These are phyloP conservation scores for Pachyuromys duprasi DNA, from an alignment of 2,797 vertebrate genomes.

Conservation along the genomic window DNA sequence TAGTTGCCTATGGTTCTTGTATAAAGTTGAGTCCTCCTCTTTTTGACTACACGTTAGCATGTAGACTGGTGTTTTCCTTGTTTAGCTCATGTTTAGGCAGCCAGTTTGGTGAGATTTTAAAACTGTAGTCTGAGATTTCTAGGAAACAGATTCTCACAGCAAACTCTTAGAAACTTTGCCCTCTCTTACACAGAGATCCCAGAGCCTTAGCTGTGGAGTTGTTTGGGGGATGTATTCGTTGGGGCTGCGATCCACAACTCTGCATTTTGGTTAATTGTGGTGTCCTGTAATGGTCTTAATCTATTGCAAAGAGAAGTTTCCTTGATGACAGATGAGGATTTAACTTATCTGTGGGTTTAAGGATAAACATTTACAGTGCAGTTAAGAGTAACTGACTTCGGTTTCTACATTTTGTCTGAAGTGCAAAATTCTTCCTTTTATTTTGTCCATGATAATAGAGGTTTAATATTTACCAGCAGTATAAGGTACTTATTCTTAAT, in stretches of 20 bases:
- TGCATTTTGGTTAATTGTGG: neutral
- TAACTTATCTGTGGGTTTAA: neutral
- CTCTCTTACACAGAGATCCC: too few relatives aligned
- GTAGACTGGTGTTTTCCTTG: neutral
- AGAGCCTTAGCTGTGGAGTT: neutral
- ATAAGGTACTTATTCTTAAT: too few relatives aligned
- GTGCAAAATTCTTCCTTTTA: neutral
- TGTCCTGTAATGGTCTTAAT: neutral
- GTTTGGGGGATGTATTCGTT: neutral
- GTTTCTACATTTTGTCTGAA: neutral
- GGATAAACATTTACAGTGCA: neutral
- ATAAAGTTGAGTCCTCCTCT: too few relatives aligned
- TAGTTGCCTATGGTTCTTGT: neutral
- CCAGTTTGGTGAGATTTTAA: too few relatives aligned
- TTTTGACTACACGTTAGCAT: too few relatives aligned
- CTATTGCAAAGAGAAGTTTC: neutral
- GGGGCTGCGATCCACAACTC: neutral
- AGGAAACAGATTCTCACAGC: neutral
- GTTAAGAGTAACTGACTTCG: neutral
- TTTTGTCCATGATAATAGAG: neutral
- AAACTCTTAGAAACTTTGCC: neutral
- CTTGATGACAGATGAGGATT: neutral
- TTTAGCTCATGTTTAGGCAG: neutral
- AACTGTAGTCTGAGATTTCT: neutral
- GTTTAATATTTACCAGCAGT: neutral